Percentiles rank a stretch among this genome's conserved stretches.
Conservation (phyloP, 2,888 invertebrate genomes). For the Troides oblongomaculatus region DNA sequence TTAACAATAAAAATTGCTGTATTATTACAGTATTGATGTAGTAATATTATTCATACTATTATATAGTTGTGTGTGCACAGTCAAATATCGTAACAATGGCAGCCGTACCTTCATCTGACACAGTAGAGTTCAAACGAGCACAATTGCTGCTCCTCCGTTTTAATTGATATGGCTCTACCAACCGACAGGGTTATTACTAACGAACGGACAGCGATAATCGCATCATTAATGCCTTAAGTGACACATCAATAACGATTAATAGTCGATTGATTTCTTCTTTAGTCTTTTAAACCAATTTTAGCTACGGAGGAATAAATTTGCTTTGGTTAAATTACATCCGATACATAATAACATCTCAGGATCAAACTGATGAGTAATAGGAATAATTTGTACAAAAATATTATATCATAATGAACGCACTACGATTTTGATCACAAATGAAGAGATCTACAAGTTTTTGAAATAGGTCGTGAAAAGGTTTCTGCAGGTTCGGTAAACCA, state of each 20-base stretch:
- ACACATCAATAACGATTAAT: too few relatives aligned
- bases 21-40: background rate
- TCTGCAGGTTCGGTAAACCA: too few relatives aligned
- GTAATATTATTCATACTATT: background rate
- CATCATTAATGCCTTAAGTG: too few relatives aligned
- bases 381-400: background rate
- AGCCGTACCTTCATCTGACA: slow-evolving; percentile 47
- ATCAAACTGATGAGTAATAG: background rate
- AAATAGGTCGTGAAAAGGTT: too few relatives aligned
- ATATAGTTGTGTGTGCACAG: background rate
- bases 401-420: background rate
- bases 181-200: slow-evolving; percentile 13
- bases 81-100: slow-evolving; percentile 33
- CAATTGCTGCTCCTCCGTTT: slow-evolving; percentile 64
- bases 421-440: too few relatives aligned
- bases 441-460: too few relatives aligned
- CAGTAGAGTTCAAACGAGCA: slow-evolving; percentile 64
- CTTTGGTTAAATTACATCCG: background rate
- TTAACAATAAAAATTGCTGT: background rate
- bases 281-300: too few relatives aligned
- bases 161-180: slow-evolving; percentile 66
- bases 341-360: background rate
- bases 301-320: too few relatives aligned
- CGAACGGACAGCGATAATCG: too few relatives aligned
- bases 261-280: too few relatives aligned